A percentile compares a stretch with the other conserved stretches of the same genome.
Evolutionary conservation across 2,888 invertebrate genomes (phyloP).

Genomic region (Parnassius orleans): DNA sequence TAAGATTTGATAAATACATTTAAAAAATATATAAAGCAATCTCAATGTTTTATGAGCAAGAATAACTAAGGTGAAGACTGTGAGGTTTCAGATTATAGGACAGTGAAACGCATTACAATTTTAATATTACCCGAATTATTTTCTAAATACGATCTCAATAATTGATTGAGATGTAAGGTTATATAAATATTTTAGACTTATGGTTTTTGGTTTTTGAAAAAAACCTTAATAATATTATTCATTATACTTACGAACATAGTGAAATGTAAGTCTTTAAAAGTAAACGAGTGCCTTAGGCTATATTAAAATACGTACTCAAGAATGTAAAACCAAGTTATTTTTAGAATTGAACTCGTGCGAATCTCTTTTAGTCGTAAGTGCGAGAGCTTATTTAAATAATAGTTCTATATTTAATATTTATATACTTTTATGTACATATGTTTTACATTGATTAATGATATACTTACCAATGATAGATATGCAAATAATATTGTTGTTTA

Average conservation of each 20-base stretch:
- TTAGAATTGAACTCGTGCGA: constrained; percentile 17
- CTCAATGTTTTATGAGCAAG: too few relatives aligned
- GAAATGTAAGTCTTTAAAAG: not conserved
- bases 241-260: not conserved
- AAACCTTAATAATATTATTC: not conserved
- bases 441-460: too few relatives aligned
- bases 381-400: constrained; percentile 16
- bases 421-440: too few relatives aligned
- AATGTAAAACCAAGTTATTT: constrained; percentile 17
- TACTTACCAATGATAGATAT: not conserved
- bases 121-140: constrained; percentile 11
- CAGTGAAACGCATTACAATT: too few relatives aligned
- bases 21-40: too few relatives aligned
- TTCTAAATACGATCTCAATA: not conserved
- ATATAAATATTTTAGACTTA: not conserved
- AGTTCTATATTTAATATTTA: constrained; percentile 21
- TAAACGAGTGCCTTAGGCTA: constrained; percentile 27
- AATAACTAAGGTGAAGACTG: too few relatives aligned
- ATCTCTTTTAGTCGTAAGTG: constrained; percentile 31
- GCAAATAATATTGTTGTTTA: not conserved
- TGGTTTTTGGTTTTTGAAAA: too few relatives aligned
- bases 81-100: too few relatives aligned
- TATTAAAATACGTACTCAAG: constrained; percentile 16
- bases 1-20: too few relatives aligned
- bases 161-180: not conserved